phyloP scores from a whole-genome alignment of 2,797 vertebrate species.

The Choloepus didactylus region DNA sequence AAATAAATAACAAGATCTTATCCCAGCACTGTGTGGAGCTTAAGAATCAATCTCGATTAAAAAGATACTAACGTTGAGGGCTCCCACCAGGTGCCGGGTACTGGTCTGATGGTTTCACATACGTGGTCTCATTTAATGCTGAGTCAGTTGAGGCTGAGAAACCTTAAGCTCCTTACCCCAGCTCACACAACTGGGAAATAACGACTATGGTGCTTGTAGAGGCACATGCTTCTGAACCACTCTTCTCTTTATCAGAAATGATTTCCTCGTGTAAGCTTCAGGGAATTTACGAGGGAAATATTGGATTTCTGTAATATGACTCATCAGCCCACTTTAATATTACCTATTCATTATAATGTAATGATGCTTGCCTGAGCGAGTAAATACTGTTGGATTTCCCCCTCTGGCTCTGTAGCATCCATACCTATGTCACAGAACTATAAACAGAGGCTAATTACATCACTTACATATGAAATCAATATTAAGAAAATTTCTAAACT shows the following conservation, averaged over 20 bases:
- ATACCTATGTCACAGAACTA: neutral
- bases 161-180: neutral
- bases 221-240: neutral
- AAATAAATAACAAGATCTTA: constrained; percentile 4
- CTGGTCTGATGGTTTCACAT: neutral
- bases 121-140: constrained; percentile 47
- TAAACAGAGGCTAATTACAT: neutral
- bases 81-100: neutral
- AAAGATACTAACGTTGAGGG: neutral
- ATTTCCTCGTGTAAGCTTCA: constrained; percentile 60
- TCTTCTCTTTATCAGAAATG: constrained; percentile 59
- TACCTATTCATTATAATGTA: constrained; percentile 70
- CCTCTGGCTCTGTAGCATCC: neutral
- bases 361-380: constrained; percentile 55
- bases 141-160: neutral
- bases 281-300: constrained; percentile 65
- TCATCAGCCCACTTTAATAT: constrained; percentile 72
- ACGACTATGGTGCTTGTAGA: neutral
- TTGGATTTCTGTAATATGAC: constrained; percentile 73
- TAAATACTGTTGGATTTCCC: neutral
- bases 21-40: neutral
- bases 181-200: neutral
- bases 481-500: constrained; percentile 45
- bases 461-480: neutral
- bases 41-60: constrained; percentile 26